A percentile compares a stretch with the other conserved stretches of the same genome.
phyloP scores from a whole-genome alignment of 2,888 invertebrate genomes.

The Entomobrya proxima region DNA sequence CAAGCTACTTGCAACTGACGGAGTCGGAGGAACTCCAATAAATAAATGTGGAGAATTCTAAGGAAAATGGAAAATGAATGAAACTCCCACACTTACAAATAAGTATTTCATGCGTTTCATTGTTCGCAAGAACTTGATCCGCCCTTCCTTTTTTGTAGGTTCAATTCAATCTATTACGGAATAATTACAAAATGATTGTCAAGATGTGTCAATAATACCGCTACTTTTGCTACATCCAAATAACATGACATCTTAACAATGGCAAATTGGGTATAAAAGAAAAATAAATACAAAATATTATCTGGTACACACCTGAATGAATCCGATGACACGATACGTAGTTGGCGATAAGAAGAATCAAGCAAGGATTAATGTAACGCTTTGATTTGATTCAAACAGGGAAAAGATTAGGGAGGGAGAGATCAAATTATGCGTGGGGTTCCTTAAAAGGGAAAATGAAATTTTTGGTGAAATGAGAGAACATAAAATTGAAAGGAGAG shows the following conservation, averaged over 20 bases:
- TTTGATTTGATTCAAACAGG: neutral
- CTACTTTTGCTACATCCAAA: neutral
- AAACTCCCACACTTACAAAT: neutral
- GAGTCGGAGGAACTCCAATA: no score
- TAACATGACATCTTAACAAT: no score
- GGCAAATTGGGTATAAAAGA: neutral
- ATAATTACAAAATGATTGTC: neutral
- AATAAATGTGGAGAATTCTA: neutral
- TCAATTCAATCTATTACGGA: neutral
- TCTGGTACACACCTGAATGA: neutral
- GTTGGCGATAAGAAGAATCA: neutral
- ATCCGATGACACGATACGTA: neutral
- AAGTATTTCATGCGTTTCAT: neutral
- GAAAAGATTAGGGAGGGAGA: neutral
- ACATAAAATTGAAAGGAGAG: neutral
- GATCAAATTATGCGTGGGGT: slow-evolving; percentile 1
- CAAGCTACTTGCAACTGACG: no score
- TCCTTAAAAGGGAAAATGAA: slow-evolving; percentile 30
- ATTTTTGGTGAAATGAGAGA: slow-evolving; percentile 7
- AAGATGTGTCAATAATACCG: neutral
- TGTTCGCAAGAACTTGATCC: neutral
- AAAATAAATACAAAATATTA: neutral
- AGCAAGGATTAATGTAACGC: neutral
- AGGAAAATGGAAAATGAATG: slow-evolving; percentile 1
- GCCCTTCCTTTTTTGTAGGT: neutral